Percentiles rank a stretch among this genome's conserved stretches.
phyloP scores from a whole-genome alignment of 2,888 invertebrate species.

The Buathra laborator region DNA sequence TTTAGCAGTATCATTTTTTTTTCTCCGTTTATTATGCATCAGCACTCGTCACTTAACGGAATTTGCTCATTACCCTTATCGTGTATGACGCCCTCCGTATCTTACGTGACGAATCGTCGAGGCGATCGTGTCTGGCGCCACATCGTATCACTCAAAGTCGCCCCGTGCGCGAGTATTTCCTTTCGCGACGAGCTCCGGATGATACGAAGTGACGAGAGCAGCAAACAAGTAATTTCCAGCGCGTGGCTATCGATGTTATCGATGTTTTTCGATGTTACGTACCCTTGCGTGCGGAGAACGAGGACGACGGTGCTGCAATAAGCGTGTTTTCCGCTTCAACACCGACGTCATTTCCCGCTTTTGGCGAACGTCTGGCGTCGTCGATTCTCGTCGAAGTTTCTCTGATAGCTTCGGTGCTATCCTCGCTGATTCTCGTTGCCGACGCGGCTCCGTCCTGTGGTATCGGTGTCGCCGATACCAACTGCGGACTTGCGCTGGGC shows the following conservation, averaged over 20 bases:
- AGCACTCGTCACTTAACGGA: slow-evolving; percentile 16
- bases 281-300: slow-evolving; percentile 74
- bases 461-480: slow-evolving; percentile 85
- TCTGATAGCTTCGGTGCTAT: slow-evolving; percentile 23
- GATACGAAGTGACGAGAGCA: slow-evolving; percentile 3
- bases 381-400: slow-evolving; percentile 44
- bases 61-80: neutral
- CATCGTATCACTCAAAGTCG: slow-evolving; percentile 28
- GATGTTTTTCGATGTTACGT: slow-evolving; percentile 36
- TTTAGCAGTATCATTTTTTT: slow-evolving; percentile 25
- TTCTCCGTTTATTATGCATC: neutral
- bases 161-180: neutral
- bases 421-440: slow-evolving; percentile 17
- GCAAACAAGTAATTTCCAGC: neutral
- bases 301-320: slow-evolving; percentile 76
- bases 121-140: slow-evolving; percentile 50
- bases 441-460: slow-evolving; percentile 74
- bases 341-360: slow-evolving; percentile 61
- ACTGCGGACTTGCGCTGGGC: slow-evolving; percentile 87
- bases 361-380: slow-evolving; percentile 46
- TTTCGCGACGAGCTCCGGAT: slow-evolving; percentile 3
- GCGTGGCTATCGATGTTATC: slow-evolving; percentile 29
- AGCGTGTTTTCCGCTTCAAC: slow-evolving; percentile 64
- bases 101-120: slow-evolving; percentile 47
- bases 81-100: slow-evolving; percentile 26